Evolutionary conservation across 2,113 vertebrate species (phyloP), one percentile per base, ranked within the genome.

Genomic region (Salvator merianae): DNA sequence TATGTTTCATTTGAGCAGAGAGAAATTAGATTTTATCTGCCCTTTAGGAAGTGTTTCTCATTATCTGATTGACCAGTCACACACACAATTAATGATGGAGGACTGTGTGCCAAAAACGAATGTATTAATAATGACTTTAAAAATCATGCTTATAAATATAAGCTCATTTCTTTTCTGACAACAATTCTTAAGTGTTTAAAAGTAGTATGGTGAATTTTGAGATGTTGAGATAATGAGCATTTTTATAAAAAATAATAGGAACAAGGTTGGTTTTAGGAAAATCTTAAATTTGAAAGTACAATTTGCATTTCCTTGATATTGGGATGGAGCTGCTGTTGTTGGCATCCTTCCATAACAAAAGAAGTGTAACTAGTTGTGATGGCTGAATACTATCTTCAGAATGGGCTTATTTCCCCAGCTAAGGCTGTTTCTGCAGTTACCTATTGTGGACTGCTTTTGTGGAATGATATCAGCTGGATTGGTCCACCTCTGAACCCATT

Each of bases 21-120:
- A 86, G 89, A 85, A 77, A 78, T 47, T 38, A 72, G n/a, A 28
- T 73, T 88, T 4, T 12, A 43, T 76, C 81, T 72, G 66, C 18
- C 4, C 32, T 28, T 87, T 84, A 38, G 55, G 28, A 14, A 34
- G 20, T 34, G 1, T 6, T 82, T 83, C 68, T 71, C 47, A 81
- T 70, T 82, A 76, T 55, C 0, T 78, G 28, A 85, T 78, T 74
- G 3, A 2, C 1, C 79, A 82, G 76, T 63, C 85, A 85, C 3
- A 59, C 9, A 87, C 1, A 78, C 24, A 89, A 85, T 76, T 84
- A 65, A 89, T 84, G 69, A 16, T 9, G 86, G 30, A 50, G 24
- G 4, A 1, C 43, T 82, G 75, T 38, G 72, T 2, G 70, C 76
- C 32, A 22, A 59, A 86, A 86, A 47, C 77, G 38, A 63, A 5